Conservation (phyloP, 2,888 invertebrate species). For the Cremastobaeus sp. region DNA sequence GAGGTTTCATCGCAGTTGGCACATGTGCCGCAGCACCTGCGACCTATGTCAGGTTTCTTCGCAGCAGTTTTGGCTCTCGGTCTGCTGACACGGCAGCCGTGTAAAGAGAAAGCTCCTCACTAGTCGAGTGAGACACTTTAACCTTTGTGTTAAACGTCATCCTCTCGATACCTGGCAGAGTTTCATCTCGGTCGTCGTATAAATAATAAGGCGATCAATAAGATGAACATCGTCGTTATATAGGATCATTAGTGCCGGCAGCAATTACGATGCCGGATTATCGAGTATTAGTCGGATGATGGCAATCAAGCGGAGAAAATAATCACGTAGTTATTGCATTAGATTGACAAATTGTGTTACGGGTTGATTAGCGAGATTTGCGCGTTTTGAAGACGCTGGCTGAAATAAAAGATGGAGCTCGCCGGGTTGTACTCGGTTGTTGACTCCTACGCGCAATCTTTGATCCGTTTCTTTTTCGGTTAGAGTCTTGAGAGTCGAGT, state of each 20-base stretch:
- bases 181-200: constrained; percentile 20
- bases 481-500: constrained; percentile 14
- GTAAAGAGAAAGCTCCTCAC: constrained; percentile 6
- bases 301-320: constrained; percentile 27
- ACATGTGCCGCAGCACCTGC: constrained; percentile 39
- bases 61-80: constrained; percentile 48
- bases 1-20: constrained; percentile 51
- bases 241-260: constrained; percentile 18
- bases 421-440: too few species aligned
- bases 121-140: constrained; percentile 33
- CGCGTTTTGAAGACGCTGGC: constrained; percentile 8
- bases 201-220: constrained; percentile 14
- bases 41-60: constrained; percentile 38
- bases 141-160: constrained; percentile 46
- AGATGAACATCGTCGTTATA: too few species aligned
- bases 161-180: constrained; percentile 45
- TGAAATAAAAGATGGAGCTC: too few species aligned
- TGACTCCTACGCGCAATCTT: constrained; percentile 8
- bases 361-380: constrained; percentile 17
- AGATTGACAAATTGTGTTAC: constrained; percentile 21
- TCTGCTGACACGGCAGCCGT: constrained; percentile 46
- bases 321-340: constrained; percentile 29
- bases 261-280: constrained; percentile 13
- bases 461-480: constrained; percentile 30
- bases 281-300: constrained; percentile 21